Conservation (phyloP, 2,797 vertebrate species). For the Salarias fasciatus region DNA sequence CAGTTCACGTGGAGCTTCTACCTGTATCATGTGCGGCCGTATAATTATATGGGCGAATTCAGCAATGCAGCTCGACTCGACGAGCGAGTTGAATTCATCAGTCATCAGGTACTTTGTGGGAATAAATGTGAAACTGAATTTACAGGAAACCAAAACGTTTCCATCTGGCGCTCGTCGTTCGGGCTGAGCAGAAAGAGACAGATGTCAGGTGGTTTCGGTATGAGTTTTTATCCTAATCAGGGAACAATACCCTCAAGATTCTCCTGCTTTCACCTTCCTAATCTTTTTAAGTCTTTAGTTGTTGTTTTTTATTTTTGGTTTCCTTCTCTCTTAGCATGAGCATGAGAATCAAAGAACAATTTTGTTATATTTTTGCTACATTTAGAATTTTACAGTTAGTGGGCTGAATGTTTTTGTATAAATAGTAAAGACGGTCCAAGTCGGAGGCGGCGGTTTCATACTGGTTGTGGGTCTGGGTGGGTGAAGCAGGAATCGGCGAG, state of each 20-base stretch:
- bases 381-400: too few relatives aligned
- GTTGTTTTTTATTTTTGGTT: not conserved
- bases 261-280: not conserved
- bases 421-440: too few relatives aligned
- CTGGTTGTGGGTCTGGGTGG: too few relatives aligned
- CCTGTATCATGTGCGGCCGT: not conserved
- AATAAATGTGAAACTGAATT: not conserved
- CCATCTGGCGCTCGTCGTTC: not conserved
- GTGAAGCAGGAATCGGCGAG: too few relatives aligned
- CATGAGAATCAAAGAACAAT: not conserved
- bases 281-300: not conserved
- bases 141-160: not conserved
- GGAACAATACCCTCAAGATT: not conserved
- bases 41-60: not conserved
- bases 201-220: not conserved
- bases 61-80: not conserved
- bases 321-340: not conserved
- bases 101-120: not conserved
- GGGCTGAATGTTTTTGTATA: too few relatives aligned
- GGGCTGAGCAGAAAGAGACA: not conserved
- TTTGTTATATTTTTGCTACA: too few relatives aligned
- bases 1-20: not conserved
- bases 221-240: constrained; percentile 38
- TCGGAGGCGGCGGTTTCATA: too few relatives aligned
- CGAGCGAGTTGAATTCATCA: not conserved